Evolutionary conservation across 2,113 vertebrate genomes (phyloP), one percentile per base, ranked within the genome.

Genomic region (Bucco capensis): DNA sequence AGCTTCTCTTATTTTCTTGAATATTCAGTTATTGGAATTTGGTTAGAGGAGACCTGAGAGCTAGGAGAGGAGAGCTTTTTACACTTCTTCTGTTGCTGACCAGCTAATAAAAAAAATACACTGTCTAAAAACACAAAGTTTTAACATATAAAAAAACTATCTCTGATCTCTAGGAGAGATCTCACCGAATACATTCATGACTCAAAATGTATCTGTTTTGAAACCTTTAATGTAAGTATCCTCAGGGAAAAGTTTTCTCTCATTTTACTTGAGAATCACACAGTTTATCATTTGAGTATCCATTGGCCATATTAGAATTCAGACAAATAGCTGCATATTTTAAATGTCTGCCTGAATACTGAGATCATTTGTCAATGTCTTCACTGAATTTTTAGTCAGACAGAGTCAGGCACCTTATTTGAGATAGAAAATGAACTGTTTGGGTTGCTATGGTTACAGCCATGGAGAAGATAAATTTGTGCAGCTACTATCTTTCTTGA

Each of bases 341-440:
- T 95, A 97, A 97, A 96, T 94, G 96, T 91, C 95, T 96, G 95
- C 91, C 84, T 96, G 94, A 97, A 97, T 97, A 95, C 89, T 92
- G 94, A 38, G 95, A 97, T 96, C 81, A 97, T 98, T 97, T 97
- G 96, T 98, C 97, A 98, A 93, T 94, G 97, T 97, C 96, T 79
- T 88, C 57, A 71, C 92, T 94, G 96, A 97, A 97, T 97, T 97
- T 92, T 96, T 97, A 97, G 94, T 91, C 90, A 97, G 96, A 95
- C 70, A 95, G 92, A 96, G 83, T 95, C 65, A 40, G 78, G 89
- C 92, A 88, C 84, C 92, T 96, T 96, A 93, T 97, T 97, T 76
- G 92, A 97, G 96, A 96, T 93, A 96, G 94, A 96, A 98, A 97
- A 97, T 95, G 87, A 98, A 96, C 94, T 89, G 90, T 96, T 97